Base-by-base conservation (phyloP, 2,888 invertebrate genomes). In the Diaphora mendica region DNA sequence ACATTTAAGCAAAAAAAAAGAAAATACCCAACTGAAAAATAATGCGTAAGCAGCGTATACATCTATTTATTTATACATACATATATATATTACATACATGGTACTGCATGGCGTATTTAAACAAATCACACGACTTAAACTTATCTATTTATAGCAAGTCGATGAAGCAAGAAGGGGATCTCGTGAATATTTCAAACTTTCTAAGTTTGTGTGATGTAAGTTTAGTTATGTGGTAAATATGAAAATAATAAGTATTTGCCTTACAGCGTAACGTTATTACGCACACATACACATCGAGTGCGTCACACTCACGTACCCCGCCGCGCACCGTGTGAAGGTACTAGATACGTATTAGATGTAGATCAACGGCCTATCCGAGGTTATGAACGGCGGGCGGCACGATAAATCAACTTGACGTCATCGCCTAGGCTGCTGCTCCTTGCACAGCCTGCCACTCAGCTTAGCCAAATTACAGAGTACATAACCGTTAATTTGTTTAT, bases 331-430 rank as follows among this genome's bases (percentile, higher is more conserved):
- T 82, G 77, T 77, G 77, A 80, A 82, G 76, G 71, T 74, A 76
- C 79, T 83, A 82, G 85, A 79, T 83, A 85, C 83, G 83, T 86
- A 85, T 86, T 86, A 86, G 85, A 89, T 88, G 85, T 87, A 88
- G 88, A 89, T 87, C 88, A 89, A 87, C 84, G 88, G 85, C 88
- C 89, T 87, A 82, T 79, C 83, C 84, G 89, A 87, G 89, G 88
- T 85, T 88, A 85, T 83, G 85, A 82, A 84, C 83, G 84, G 78
- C 79, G 82, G 84, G 77, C 79, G 82, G 82, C 77, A 83, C 85
- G 82, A 88, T 87, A 85, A 85, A 84, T 81, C 76, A 75, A 75
- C 81, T 72, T 85, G 78, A 80, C 84, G 82, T 84, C 85, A 84
- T 75, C 83, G 69, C 68, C 75, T 71, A 73, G 77, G 74, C 77